These are phyloP conservation scores for Hyaena hyaena DNA, from an alignment of 2,113 vertebrate genomes.

Conservation along the genomic window DNA sequence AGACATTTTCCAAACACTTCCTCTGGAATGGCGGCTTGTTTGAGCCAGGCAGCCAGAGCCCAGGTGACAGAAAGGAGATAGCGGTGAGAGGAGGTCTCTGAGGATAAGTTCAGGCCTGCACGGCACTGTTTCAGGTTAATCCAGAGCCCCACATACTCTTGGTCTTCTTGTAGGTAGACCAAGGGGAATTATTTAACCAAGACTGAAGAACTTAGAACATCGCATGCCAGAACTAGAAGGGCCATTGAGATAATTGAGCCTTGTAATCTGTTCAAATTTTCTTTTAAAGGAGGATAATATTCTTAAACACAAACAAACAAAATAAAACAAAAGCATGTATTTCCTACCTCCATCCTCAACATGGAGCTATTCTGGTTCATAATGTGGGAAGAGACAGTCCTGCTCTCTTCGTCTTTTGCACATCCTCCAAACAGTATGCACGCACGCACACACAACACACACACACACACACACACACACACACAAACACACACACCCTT, in stretches of 20 bases:
- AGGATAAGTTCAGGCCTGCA: background rate
- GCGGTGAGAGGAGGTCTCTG: fast-evolving
- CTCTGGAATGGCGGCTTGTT: background rate
- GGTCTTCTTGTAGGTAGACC: background rate
- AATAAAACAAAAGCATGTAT: background rate
- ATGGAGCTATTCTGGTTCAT: background rate
- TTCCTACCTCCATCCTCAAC: background rate
- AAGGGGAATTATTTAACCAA: background rate
- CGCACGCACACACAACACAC: background rate
- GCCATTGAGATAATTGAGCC: background rate
- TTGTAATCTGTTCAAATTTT: background rate
- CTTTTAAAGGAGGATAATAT: background rate
- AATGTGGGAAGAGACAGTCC: background rate
- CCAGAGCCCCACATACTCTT: background rate
- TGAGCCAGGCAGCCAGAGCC: background rate
- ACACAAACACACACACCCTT: background rate
- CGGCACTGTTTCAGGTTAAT: background rate
- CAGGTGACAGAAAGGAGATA: background rate
- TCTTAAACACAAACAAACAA: background rate
- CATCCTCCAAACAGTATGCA: background rate
- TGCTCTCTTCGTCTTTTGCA: background rate
- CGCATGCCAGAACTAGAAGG: background rate
- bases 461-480: background rate
- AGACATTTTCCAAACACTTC: background rate
- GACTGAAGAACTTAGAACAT: background rate